These are phyloP conservation scores for Diarsia brunnea DNA, from an alignment of 2,888 invertebrate genomes.

Conservation along the genomic window DNA sequence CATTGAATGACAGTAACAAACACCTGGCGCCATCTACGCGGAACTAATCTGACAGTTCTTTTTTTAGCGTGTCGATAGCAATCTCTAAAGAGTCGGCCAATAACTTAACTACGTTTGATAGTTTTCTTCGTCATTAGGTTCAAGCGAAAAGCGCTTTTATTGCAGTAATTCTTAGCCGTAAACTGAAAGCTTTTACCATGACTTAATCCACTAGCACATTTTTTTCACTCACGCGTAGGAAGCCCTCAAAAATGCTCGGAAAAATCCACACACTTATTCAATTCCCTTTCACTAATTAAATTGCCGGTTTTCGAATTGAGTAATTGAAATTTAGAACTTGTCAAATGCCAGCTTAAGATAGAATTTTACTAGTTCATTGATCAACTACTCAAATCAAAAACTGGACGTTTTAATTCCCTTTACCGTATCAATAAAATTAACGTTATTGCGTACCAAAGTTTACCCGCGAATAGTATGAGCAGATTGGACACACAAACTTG, in stretches of 20 bases:
- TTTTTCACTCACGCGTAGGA: conserved; percentile 1
- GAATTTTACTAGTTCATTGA: neutral
- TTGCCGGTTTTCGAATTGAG: neutral
- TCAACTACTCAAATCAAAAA: neutral
- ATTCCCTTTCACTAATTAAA: neutral
- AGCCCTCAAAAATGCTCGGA: conserved; percentile 6
- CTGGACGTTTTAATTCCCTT: neutral
- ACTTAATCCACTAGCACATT: neutral
- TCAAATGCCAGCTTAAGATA: neutral
- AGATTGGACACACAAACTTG: neutral
- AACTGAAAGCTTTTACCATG: neutral
- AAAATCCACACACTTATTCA: neutral
- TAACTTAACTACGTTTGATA: neutral
- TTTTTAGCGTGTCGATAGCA: neutral
- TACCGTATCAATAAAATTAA: neutral
- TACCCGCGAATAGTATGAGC: neutral
- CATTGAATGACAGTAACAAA: neutral
- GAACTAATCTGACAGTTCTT: neutral
- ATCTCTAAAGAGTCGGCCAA: neutral
- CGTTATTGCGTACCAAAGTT: conserved; percentile 18
- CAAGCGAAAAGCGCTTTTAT: conserved; percentile 16
- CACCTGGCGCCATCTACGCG: neutral
- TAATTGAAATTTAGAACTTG: neutral
- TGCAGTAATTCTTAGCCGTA: neutral
- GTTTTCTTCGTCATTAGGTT: neutral